A percentile compares a stretch with the other conserved stretches of the same genome.
These are phyloP conservation scores for Pholis gunnellus DNA, from an alignment of 2,113 vertebrate species.

Conservation along the genomic window DNA sequence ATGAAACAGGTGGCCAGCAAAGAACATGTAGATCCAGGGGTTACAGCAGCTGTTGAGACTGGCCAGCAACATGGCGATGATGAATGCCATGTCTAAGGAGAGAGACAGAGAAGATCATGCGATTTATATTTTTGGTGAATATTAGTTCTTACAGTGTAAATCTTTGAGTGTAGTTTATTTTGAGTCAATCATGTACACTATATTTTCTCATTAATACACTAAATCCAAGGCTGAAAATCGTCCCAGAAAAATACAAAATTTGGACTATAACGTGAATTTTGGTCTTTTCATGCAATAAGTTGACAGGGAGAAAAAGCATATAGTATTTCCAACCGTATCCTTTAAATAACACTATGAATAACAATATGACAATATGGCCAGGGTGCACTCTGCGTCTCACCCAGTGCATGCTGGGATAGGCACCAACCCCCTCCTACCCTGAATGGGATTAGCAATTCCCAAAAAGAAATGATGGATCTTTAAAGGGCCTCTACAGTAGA, in stretches of 20 bases:
- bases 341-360: neutral
- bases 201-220: neutral
- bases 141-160: neutral
- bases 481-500: conserved; percentile 7
- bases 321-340: neutral
- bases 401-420: conserved; percentile 5
- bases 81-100: conserved; percentile 87
- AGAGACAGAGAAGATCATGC: neutral
- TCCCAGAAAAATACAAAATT: neutral
- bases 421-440: neutral
- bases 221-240: neutral
- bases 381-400: neutral
- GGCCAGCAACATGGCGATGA: conserved; percentile 93
- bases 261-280: neutral
- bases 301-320: neutral
- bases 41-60: conserved; percentile 98
- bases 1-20: conserved; percentile 92
- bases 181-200: neutral
- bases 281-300: neutral
- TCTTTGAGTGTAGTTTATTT: neutral
- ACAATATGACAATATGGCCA: neutral
- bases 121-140: neutral
- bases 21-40: conserved; percentile 98
- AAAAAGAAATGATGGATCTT: conserved; percentile 2
- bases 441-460: neutral